Conservation (phyloP, 2,888 invertebrate genomes). For the Meganola albula region DNA sequence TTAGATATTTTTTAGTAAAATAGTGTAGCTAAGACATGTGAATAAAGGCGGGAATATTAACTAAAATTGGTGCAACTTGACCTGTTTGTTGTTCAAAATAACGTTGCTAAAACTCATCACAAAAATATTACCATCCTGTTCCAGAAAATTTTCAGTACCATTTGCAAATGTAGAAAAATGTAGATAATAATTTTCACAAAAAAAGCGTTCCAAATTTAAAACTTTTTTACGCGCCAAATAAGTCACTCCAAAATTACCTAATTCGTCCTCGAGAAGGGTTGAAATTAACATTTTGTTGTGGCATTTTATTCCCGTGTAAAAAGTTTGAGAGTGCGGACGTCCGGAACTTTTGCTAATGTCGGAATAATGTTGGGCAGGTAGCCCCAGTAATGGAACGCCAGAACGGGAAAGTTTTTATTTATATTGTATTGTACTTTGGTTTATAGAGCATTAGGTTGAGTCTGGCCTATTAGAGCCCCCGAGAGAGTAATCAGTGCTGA, state of each 20-base stretch:
- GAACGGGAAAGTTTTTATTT: slow-evolving; percentile 30
- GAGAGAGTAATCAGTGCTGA: slow-evolving; percentile 25
- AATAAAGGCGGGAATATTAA: too few species aligned
- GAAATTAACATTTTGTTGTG: slow-evolving; percentile 55
- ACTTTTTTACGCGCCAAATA: slow-evolving; percentile 17
- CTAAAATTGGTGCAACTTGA: too few species aligned
- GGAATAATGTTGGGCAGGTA: slow-evolving; percentile 49
- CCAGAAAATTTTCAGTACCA: too few species aligned
- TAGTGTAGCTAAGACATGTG: too few species aligned
- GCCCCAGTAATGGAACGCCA: slow-evolving; percentile 30
- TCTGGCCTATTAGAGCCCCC: slow-evolving; percentile 23
- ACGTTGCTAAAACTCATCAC: too few species aligned
- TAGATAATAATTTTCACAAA: too few species aligned
- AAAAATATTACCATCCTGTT: too few species aligned
- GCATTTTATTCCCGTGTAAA: slow-evolving; percentile 46
- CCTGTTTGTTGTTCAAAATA: too few species aligned
- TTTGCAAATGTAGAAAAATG: too few species aligned
- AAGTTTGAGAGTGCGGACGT: slow-evolving; percentile 48
- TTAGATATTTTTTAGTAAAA: too few species aligned
- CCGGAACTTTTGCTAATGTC: slow-evolving; percentile 58
- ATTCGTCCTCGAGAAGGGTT: slow-evolving; percentile 45
- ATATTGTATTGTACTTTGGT: slow-evolving; percentile 34
- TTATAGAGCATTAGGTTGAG: slow-evolving; percentile 24
- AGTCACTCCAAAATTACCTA: slow-evolving; percentile 37
- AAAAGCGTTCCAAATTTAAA: neutral